Percentiles rank a stretch among this genome's conserved stretches.
Conservation (phyloP, 2,797 vertebrate genomes). For the Mallotus villosus region DNA sequence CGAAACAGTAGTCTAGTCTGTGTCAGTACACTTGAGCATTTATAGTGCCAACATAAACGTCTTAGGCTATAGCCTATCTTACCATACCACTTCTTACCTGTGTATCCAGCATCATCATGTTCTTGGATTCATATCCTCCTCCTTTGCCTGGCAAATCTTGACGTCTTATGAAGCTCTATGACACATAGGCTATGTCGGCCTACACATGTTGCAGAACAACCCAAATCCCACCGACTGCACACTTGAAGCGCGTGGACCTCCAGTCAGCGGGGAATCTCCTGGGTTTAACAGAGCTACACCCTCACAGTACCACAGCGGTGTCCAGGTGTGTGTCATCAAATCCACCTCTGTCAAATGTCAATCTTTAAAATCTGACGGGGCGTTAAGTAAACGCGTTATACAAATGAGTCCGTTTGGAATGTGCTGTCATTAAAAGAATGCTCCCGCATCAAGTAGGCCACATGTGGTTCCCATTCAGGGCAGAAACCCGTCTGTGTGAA, state of each 20-base stretch:
- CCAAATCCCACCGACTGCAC: slow-evolving; percentile 27
- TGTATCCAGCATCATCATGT: slow-evolving; percentile 65
- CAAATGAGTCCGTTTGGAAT: neutral
- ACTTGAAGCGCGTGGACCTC: slow-evolving; percentile 29
- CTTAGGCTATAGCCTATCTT: slow-evolving; percentile 7
- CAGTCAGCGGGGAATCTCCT: slow-evolving; percentile 19
- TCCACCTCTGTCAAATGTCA: slow-evolving; percentile 21
- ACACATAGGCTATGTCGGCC: slow-evolving; percentile 16
- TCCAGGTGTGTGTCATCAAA: slow-evolving; percentile 33
- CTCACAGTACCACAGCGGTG: slow-evolving; percentile 9
- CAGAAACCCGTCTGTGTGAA: slow-evolving; percentile 7
- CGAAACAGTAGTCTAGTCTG: neutral
- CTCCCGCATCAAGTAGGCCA: slow-evolving; percentile 13
- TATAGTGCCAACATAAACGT: neutral
- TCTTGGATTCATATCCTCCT: slow-evolving; percentile 51
- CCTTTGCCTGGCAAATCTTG: slow-evolving; percentile 28
- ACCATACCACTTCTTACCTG: no score
- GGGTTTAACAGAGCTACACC: slow-evolving; percentile 8
- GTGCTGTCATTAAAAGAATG: slow-evolving; percentile 13
- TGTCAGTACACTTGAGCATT: neutral
- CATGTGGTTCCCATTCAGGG: slow-evolving; percentile 30
- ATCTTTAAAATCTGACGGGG: slow-evolving; percentile 8
- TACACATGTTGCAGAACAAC: slow-evolving; percentile 28
- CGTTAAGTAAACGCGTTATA: slow-evolving; percentile 8
- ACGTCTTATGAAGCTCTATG: slow-evolving; percentile 7